These are phyloP conservation scores for Motacilla alba DNA, from an alignment of 2,113 vertebrate species.

Conservation along the genomic window DNA sequence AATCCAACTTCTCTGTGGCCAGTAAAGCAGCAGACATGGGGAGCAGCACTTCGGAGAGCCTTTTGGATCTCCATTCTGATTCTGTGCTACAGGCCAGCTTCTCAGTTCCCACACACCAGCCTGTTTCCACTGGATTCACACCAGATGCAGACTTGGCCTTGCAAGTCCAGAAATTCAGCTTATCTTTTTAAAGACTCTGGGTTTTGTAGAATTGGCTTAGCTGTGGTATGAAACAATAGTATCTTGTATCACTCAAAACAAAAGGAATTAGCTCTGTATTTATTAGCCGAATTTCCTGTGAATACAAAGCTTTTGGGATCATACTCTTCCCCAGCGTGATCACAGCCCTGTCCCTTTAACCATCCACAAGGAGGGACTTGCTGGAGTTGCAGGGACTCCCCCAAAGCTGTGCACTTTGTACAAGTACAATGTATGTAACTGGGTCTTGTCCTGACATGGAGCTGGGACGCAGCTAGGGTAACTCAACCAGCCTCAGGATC, in stretches of 20 bases:
- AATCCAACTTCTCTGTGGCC: neutral
- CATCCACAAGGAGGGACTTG: neutral
- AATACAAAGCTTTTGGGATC: neutral
- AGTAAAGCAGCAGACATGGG: neutral
- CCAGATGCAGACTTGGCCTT: neutral
- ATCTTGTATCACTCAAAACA: neutral
- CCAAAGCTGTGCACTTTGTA: neutral
- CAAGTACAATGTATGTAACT: neutral
- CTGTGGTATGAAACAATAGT: neutral
- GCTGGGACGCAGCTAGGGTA: neutral
- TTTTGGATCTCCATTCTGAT: neutral
- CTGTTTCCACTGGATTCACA: neutral
- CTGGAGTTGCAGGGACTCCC: neutral
- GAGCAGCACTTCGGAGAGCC: neutral
- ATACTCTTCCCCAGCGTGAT: neutral
- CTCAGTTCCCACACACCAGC: neutral
- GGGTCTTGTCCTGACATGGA: neutral
- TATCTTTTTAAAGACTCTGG: neutral
- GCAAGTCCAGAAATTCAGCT: neutral
- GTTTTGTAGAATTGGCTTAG: neutral
- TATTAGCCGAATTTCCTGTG: neutral
- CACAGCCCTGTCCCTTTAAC: neutral
- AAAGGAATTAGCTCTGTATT: neutral
- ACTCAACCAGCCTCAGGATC: neutral
- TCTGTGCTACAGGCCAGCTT: neutral